Base-by-base conservation (phyloP, 2,113 vertebrate genomes). In the Coracopsis vasa region DNA sequence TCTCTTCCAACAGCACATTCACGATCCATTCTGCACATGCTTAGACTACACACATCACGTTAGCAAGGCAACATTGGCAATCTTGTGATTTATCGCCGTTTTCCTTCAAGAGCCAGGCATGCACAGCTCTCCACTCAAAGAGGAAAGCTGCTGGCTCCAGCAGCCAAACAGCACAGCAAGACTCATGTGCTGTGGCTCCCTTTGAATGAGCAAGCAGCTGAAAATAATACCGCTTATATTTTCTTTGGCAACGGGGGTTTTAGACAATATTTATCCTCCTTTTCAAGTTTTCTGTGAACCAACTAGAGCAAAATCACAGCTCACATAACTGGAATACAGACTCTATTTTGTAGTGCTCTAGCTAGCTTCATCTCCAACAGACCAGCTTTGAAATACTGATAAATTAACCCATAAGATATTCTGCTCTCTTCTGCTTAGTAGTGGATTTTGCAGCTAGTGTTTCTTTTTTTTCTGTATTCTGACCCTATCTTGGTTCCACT, bases 221-320 rank as follows among this genome's bases (percentile, higher is more conserved):
- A 92, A 97, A 95, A 92, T 95, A 96, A 95, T 82, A 72, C n/a
- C 6, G 10, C 80, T 69, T 72, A 67, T 44, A 72, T 94, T 96
- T 95, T 84, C 60, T 95, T 96, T 91, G 83, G 82, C 92, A 92
- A 13, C 1, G 2, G 23, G 21, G 5, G 6, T 69, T 81, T 61
- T 5, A 65, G 65, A 27, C 31, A 81, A 56, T 72, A 81, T 93
- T 91, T 88, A 65, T 64, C 39, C 47, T 74, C 24, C 20, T 86
- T 88, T 91, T 62, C 17, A 88, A 74, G 54, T 86, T 77, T 86
- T 93, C 35, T 86, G 35, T 70, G 66, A 86, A 54, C 8, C 45
- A 73, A 1, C 21, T 21, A 69, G 62, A 47, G 13, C 39, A 79
- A 75, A 19, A 75, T 94, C 70, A 72, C 58, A 69, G 48, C 58